These are phyloP conservation scores for Sarcophaga variegata DNA, from an alignment of 2,888 invertebrate genomes.

Conservation along the genomic window DNA sequence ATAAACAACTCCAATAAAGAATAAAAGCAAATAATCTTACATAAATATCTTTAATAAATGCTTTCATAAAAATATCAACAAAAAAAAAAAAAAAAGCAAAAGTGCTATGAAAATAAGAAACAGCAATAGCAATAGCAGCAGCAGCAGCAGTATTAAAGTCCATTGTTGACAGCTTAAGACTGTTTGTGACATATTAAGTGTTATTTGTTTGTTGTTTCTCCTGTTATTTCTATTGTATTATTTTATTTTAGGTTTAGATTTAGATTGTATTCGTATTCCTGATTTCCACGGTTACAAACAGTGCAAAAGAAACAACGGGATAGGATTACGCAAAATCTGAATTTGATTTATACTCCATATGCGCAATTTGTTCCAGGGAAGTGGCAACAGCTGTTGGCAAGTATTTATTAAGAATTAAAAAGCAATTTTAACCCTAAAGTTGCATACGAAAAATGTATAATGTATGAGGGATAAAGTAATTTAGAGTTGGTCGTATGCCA, in stretches of 20 bases:
- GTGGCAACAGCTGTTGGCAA: too few species aligned
- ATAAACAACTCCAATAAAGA: constrained; percentile 18
- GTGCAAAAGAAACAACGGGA: too few species aligned
- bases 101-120: too few species aligned
- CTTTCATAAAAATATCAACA: constrained; percentile 13
- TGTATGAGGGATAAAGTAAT: too few species aligned
- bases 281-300: neutral
- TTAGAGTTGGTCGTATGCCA: too few species aligned
- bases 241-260: neutral
- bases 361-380: too few species aligned
- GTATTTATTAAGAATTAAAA: too few species aligned
- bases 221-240: neutral
- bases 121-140: neutral
- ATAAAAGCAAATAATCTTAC: constrained; percentile 10
- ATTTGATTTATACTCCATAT: too few species aligned
- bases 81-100: neutral
- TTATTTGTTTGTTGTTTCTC: constrained; percentile 19
- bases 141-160: constrained; percentile 5
- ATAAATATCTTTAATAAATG: constrained; percentile 38
- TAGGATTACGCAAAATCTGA: too few species aligned
- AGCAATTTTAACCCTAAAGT: too few species aligned
- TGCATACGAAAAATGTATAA: too few species aligned
- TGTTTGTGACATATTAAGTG: constrained; percentile 43
- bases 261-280: neutral
- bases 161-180: constrained; percentile 42